Evolutionary conservation across 2,888 invertebrate species (phyloP).

Genomic region (Venusia cambrica): DNA sequence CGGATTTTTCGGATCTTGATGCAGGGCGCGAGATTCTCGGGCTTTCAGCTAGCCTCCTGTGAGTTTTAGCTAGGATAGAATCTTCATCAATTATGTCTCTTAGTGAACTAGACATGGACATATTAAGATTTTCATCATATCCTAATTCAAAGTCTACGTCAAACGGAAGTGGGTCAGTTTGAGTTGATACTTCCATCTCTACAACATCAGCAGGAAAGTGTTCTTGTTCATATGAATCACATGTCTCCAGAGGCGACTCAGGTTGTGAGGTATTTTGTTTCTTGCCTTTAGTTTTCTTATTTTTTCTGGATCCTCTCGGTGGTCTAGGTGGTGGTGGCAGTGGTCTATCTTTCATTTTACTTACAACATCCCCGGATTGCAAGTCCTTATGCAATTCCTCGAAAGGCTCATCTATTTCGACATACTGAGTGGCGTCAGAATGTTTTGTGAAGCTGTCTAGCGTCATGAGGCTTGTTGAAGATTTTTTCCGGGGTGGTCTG

Average conservation of each 20-base stretch:
- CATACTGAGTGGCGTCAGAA: constrained; percentile 80
- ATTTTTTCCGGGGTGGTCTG: constrained; percentile 83
- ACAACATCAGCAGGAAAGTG: constrained; percentile 57
- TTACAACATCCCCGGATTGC: constrained; percentile 87
- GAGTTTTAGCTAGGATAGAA: constrained; percentile 70
- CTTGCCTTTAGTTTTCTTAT: constrained; percentile 52
- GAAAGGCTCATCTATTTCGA: constrained; percentile 82
- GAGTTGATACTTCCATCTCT: constrained; percentile 90
- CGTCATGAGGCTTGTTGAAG: constrained; percentile 76
- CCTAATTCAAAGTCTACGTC: constrained; percentile 85
- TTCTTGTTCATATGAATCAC: constrained; percentile 34
- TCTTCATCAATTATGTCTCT: constrained; percentile 76
- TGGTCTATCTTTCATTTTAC: constrained; percentile 92
- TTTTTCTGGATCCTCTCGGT: constrained; percentile 82
- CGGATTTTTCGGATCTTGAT: constrained; percentile 80
- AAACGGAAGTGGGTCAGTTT: constrained; percentile 92
- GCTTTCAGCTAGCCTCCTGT: constrained; percentile 73
- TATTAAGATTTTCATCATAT: constrained; percentile 67
- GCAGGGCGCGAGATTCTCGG: constrained; percentile 72
- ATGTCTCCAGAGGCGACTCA: constrained; percentile 34
- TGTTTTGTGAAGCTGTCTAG: constrained; percentile 74
- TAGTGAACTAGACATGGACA: constrained; percentile 72
- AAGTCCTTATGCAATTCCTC: constrained; percentile 83
- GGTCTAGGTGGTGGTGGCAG: constrained; percentile 93
- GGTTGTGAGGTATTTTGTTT: constrained; percentile 27